Evolutionary conservation across 2,888 invertebrate species (phyloP).

Genomic region (Opisthograptis luteolata): DNA sequence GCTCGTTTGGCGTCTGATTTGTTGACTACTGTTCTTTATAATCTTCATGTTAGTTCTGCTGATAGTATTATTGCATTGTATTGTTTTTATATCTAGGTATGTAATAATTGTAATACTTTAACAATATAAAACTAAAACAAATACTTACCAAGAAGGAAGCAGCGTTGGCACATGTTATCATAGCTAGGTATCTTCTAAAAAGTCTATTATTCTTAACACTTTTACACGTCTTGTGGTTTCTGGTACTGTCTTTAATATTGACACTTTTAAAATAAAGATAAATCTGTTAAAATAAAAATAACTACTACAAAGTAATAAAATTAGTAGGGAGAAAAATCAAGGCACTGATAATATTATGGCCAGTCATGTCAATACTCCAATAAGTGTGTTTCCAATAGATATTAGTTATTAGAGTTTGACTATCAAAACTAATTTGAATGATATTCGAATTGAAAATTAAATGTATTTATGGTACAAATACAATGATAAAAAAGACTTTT

Average conservation of each 20-base stretch:
- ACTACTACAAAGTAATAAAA: neutral
- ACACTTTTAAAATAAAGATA: slow-evolving; percentile 1
- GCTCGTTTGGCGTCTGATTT: slow-evolving; percentile 12
- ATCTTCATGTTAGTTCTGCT: no score
- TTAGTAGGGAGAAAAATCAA: no score
- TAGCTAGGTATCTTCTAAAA: slow-evolving; percentile 49
- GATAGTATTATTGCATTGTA: neutral
- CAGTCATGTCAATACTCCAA: no score
- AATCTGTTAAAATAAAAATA: neutral
- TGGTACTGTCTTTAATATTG: neutral
- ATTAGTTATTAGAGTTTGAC: no score
- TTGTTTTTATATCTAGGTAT: neutral
- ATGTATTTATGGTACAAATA: no score
- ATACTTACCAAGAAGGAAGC: slow-evolving; percentile 63
- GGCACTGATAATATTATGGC: no score
- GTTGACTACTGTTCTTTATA: no score
- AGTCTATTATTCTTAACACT: slow-evolving; percentile 49
- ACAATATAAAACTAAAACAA: neutral
- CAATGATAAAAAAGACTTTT: no score
- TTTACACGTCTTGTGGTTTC: slow-evolving; percentile 40
- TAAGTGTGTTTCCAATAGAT: no score
- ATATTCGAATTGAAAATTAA: no score
- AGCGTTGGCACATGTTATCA: slow-evolving; percentile 66
- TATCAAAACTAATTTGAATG: no score
- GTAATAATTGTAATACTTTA: neutral